Evolutionary conservation across 2,888 invertebrate species (phyloP), one percentile per base, ranked within the genome.

Genomic region (Zygaena filipendulae): DNA sequence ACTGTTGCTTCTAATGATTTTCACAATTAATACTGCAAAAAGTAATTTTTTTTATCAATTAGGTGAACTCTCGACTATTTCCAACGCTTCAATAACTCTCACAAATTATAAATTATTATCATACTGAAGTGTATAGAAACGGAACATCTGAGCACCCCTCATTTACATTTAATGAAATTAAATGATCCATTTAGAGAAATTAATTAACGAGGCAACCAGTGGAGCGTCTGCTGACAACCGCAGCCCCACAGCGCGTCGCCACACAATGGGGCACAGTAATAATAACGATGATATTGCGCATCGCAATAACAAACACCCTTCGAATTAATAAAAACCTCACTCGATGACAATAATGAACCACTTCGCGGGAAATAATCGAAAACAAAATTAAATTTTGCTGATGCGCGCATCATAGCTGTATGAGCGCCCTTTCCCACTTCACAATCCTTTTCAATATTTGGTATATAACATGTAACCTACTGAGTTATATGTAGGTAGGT

Each of bases 131-230:
- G n/a, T n/a, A n/a, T n/a, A n/a, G n/a, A 47, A 58, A 58, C 47
- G 52, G 52, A 53, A 46, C 56, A 54, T 51, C 55, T 43, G 43
- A 52, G 64, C 64, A 66, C 74, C 71, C 67, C 66, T 70, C 59
- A 75, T 77, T 79, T 77, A 67, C 67, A 79, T 75, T 75, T 71
- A 71, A 75, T 79, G 58, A 77, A 77, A 79, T 77, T 79, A 77
- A 77, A 79, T 79, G 77, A 79, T 74, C 61, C 79, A 74, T 77
- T 77, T 74, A 71, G 48, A 67, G 63, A 75, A 71, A 77, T 72
- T 79, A 79, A 79, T 77, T 79, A 79, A 77, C 57, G 64, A 71
- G 62, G 59, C 62, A 66, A 48, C 59, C 79, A 71, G 64, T 74
- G 75, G 61, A 68, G 63, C 79, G 75, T 56, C 53, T 56, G 60